Evolutionary conservation across 2,113 vertebrate genomes (phyloP), one percentile per base, ranked within the genome.

Genomic region (Raja brachyura): DNA sequence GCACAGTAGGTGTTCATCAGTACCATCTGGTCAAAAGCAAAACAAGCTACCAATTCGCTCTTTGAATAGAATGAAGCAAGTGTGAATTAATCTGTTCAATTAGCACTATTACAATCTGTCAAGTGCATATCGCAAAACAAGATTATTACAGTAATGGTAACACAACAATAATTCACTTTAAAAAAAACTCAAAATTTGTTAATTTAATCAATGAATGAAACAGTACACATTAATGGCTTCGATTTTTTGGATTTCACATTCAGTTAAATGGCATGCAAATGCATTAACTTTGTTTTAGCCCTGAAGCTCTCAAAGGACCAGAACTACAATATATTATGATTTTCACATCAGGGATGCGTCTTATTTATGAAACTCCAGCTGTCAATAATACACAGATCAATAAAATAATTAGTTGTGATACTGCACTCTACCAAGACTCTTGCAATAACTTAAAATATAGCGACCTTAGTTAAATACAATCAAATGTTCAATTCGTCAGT

Each of bases 1-100:
- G 99, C 99, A 98, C 99, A 99, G 99, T 99, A 98, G 98, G 99
- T 97, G 98, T 98, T 99, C 98, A 99, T 99, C 98, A 98, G 98
- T 98, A 98, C 98, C 99, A 99, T 99, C 99, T 99, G 99, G 97
- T 97, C 96, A 97, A 97, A 97, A 97, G 97, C 96, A 97, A 97
- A 97, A 97, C 96, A 97, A 97, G 96, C 96, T 97, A 96, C 97
- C 97, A 97, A 96, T 97, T 97, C 96, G 95, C 96, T 95, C 96
- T 97, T 96, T 97, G 96, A 97, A 97, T 97, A 96, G 96, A 96
- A 96, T 96, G 95, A 96, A 97, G 97, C 96, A 97, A 97, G 96
- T 97, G 96, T 96, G 97, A 97, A 98, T 98, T 99, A 99, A 98
- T 98, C 97, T 98, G 97, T 97, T 99, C 98, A 99, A 99, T 99